A percentile compares a stretch with the other conserved stretches of the same genome.
Conservation (phyloP, 2,113 vertebrate species). For the Dasyprocta punctata region DNA sequence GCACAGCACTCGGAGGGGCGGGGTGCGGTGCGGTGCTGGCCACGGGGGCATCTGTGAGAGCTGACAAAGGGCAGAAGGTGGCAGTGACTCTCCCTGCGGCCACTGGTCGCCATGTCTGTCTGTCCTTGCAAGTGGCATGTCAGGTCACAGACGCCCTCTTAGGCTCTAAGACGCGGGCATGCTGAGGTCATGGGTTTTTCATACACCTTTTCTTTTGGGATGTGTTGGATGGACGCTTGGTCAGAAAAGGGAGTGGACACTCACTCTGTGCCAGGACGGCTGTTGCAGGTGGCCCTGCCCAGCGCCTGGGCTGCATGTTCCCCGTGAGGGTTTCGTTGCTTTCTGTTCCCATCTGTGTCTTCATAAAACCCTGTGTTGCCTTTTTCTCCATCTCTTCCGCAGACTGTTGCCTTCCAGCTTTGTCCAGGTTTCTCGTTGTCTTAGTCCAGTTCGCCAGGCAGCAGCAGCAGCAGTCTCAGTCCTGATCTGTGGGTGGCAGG, state of each 20-base stretch:
- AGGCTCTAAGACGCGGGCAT: not conserved
- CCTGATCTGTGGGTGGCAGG: not conserved
- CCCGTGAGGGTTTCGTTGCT: not conserved
- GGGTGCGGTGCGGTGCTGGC: not conserved
- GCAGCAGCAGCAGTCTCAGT: not conserved
- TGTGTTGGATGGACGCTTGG: not conserved
- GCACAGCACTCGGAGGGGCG: not conserved
- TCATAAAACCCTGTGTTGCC: not conserved
- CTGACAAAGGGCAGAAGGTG: not conserved
- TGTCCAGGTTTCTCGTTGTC: not conserved
- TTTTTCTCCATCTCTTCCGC: not conserved
- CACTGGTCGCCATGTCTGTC: not conserved
- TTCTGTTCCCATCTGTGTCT: not conserved
- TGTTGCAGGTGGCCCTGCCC: not conserved
- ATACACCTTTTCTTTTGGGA: conserved; percentile 23
- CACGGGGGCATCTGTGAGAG: not conserved
- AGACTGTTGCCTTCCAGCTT: not conserved
- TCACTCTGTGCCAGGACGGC: not conserved
- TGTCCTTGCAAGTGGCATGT: not conserved
- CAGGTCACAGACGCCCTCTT: not conserved
- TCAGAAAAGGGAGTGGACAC: not conserved
- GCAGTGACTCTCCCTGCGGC: not conserved
- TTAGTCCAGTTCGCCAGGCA: not conserved
- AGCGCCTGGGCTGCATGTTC: too few species aligned
- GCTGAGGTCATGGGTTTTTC: not conserved